Conservation (phyloP, 2,797 vertebrate genomes). For the Aphelocoma californica region DNA sequence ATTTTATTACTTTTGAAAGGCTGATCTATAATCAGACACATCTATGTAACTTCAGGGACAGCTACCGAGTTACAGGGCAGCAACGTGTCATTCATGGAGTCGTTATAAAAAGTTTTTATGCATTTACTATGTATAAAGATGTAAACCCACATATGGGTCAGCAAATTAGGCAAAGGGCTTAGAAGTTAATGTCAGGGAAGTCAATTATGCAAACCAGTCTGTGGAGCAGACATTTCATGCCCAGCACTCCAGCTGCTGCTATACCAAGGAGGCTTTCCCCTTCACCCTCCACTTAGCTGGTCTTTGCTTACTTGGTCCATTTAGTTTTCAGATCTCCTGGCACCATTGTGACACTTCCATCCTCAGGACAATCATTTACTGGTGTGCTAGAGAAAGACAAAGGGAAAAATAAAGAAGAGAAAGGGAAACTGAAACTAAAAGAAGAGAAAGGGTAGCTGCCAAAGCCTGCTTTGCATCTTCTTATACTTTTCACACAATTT, state of each 20-base stretch:
- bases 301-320: background rate
- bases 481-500: background rate
- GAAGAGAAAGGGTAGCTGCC: background rate
- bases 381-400: background rate
- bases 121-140: background rate
- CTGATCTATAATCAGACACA: slow-evolving; percentile 33
- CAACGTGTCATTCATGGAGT: background rate
- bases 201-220: background rate
- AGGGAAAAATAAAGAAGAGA: background rate
- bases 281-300: fast-evolving
- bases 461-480: background rate
- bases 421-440: background rate
- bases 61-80: background rate
- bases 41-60: slow-evolving; percentile 8
- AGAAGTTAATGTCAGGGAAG: background rate
- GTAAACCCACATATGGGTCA: background rate
- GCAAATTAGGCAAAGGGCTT: background rate
- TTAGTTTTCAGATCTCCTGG: background rate
- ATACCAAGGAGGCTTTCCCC: background rate
- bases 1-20: slow-evolving; percentile 38
- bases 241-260: background rate
- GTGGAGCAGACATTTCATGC: background rate
- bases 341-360: background rate
- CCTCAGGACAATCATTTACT: background rate
- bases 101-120: background rate